Base-by-base conservation (phyloP, 2,113 vertebrate species). In the Mobula birostris region DNA sequence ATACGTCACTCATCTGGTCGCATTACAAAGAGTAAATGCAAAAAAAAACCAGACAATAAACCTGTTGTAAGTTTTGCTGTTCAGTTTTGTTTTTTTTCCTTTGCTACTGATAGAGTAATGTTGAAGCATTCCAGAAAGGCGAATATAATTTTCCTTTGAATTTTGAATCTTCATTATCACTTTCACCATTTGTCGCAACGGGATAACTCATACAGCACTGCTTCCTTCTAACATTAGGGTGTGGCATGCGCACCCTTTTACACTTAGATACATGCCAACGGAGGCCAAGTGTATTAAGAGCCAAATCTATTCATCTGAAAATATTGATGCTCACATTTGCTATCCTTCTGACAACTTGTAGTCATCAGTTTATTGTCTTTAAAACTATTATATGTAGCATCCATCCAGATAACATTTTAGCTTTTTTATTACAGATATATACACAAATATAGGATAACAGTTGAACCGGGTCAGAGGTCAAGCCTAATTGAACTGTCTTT, bases 401-500 rank as follows among this genome's bases (percentile, higher is more conserved):
- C 36, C 15, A 36, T 7, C 63, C 66, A 70, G 63, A 91, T 70
- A 74, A 74, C 70, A 93, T 74, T 32, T 48, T 76, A 93, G 48
- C 36, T 12, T 72, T 32, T 72, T 76, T 29, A 93, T 74, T 93
- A 56, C 36, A 93, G 70, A 93, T 48, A 56, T 29, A 15, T 70
- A 21, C 48, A 14, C 7, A 56, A 76, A 36, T 21, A 93, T 27
- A 14, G 68, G 94, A 94, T 96, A 96, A 96, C 95, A 95, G 95
- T 96, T 96, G 97, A 95, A 96, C 96, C 96, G 95, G 97, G 96
- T 97, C 97, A 97, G 96, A 96, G 95, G 95, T 95, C 95, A 95
- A 96, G 95, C 97, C 96, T 97, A 97, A 96, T 97, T 97, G 96
- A 98, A 98, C 98, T 99, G 98, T 98, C 98, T 97, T 98, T 99